These are phyloP conservation scores for Chiroxiphia lanceolata DNA, from an alignment of 2,797 vertebrate genomes.

Conservation along the genomic window DNA sequence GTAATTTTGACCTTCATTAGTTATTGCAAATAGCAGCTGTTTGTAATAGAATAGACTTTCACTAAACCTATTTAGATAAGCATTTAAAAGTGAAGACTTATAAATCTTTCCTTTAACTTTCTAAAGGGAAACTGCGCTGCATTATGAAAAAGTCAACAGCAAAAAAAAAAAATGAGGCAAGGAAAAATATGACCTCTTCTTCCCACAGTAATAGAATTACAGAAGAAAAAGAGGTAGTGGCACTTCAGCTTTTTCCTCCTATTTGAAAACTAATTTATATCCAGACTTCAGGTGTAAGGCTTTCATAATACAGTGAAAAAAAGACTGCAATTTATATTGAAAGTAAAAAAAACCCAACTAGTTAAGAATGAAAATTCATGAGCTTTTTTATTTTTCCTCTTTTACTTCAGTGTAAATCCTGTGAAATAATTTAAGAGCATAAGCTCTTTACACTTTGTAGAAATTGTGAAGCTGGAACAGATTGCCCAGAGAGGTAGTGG, in stretches of 20 bases:
- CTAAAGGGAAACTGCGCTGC: conserved; percentile 71
- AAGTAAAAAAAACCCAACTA: neutral
- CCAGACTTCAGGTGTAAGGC: conserved; percentile 13
- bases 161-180: conserved; percentile 70
- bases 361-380: neutral
- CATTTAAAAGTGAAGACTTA: conserved; percentile 57
- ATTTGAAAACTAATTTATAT: conserved; percentile 54
- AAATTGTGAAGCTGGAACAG: neutral
- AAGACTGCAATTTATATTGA: neutral
- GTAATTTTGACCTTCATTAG: conserved; percentile 38
- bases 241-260: conserved; percentile 14
- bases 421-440: neutral
- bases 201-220: conserved; percentile 75
- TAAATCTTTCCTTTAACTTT: conserved; percentile 70
- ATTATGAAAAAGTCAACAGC: conserved; percentile 80
- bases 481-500: neutral
- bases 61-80: conserved; percentile 52
- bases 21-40: conserved; percentile 36
- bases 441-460: neutral
- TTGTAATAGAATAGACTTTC: conserved; percentile 20
- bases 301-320: conserved; percentile 24
- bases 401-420: neutral
- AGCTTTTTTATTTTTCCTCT: neutral
- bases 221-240: conserved; percentile 70
- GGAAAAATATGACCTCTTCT: conserved; percentile 62